Percentiles rank a stretch among this genome's conserved stretches.
Evolutionary conservation across 2,888 invertebrate species (phyloP).

Genomic region (Noctua pronuba): DNA sequence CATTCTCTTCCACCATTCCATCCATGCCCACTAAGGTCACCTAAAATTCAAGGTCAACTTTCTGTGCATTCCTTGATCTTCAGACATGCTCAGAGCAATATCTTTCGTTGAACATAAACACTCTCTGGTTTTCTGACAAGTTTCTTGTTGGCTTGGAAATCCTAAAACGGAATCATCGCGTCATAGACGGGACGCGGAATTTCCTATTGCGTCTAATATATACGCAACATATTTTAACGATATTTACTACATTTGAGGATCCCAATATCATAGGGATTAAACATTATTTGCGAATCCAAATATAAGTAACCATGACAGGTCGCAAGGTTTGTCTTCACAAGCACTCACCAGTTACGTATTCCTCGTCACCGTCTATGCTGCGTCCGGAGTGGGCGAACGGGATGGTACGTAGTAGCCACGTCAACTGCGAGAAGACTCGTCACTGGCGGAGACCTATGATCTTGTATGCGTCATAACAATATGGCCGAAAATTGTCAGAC

Average conservation of each 20-base stretch:
- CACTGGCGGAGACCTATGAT: slow-evolving; percentile 94
- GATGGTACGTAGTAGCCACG: slow-evolving; percentile 98
- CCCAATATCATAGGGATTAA: slow-evolving; percentile 78
- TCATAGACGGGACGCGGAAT: slow-evolving; percentile 83
- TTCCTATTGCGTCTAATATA: slow-evolving; percentile 86
- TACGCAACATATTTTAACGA: slow-evolving; percentile 80
- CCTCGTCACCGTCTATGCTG: slow-evolving; percentile 98
- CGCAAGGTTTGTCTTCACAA: slow-evolving; percentile 90
- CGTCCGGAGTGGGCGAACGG: slow-evolving; percentile 98
- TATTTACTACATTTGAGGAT: slow-evolving; percentile 73
- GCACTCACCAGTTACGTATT: slow-evolving; percentile 98
- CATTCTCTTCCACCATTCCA: slow-evolving; percentile 98
- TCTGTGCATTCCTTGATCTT: slow-evolving; percentile 85
- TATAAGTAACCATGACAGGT: slow-evolving; percentile 88
- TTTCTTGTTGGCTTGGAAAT: slow-evolving; percentile 82
- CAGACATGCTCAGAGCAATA: slow-evolving; percentile 74
- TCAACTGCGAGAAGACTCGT: slow-evolving; percentile 96
- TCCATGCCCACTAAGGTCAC: slow-evolving; percentile 94
- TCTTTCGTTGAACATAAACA: slow-evolving; percentile 70
- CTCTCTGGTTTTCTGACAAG: slow-evolving; percentile 72
- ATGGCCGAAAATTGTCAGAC: slow-evolving; percentile 91
- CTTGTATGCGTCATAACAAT: slow-evolving; percentile 94
- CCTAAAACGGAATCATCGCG: slow-evolving; percentile 86
- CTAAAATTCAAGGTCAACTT: slow-evolving; percentile 91
- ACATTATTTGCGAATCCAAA: slow-evolving; percentile 86